phyloP scores from a whole-genome alignment of 2,113 vertebrate species.

The Oryzias javanicus region DNA sequence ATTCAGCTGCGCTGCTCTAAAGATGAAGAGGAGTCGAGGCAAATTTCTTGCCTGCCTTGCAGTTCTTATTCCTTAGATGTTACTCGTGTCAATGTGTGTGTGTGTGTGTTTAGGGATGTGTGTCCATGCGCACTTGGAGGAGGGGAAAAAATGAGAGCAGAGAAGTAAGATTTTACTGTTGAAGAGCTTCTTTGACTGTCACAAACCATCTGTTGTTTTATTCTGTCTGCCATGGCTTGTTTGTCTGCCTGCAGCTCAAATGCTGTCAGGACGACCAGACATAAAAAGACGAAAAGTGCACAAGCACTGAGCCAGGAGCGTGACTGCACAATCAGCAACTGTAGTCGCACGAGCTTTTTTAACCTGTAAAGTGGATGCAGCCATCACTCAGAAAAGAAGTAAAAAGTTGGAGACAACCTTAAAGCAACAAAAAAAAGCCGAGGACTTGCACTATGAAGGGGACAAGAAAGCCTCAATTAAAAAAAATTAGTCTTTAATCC shows the following conservation, averaged over 20 bases:
- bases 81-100: slow-evolving; percentile 26
- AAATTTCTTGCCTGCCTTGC: slow-evolving; percentile 57
- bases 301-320: slow-evolving; percentile 39
- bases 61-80: slow-evolving; percentile 51
- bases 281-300: slow-evolving; percentile 37
- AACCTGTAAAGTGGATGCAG: slow-evolving; percentile 34
- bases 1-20: slow-evolving; percentile 34
- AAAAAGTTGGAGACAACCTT: too few relatives aligned
- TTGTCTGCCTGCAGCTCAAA: slow-evolving; percentile 52
- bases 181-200: slow-evolving; percentile 50
- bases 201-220: slow-evolving; percentile 60
- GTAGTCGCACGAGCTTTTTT: slow-evolving; percentile 36
- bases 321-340: slow-evolving; percentile 43
- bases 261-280: slow-evolving; percentile 35
- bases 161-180: slow-evolving; percentile 54
- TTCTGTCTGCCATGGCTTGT: slow-evolving; percentile 38
- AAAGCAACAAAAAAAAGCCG: too few relatives aligned
- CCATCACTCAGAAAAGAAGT: slow-evolving; percentile 1
- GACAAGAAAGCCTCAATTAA: too few relatives aligned
- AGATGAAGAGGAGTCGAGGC: slow-evolving; percentile 58
- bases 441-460: too few relatives aligned
- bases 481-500: too few relatives aligned
- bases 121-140: slow-evolving; percentile 8
- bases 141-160: slow-evolving; percentile 7
- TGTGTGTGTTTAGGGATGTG: slow-evolving; percentile 14